phyloP scores from a whole-genome alignment of 2,113 vertebrate species.

The Bufo gargarizans region DNA sequence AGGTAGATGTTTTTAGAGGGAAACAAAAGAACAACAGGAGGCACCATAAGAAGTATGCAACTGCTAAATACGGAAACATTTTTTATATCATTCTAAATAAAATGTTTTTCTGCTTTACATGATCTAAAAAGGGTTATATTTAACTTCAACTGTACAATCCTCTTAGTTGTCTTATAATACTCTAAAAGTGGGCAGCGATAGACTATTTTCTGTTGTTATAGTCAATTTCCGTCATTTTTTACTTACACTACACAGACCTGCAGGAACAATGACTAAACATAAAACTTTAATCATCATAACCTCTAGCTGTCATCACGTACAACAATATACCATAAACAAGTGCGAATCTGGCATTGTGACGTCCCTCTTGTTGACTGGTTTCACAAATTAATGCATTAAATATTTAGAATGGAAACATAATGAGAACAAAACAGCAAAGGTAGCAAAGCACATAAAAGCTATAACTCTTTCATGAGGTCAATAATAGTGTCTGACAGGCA shows the following conservation, averaged over 20 bases:
- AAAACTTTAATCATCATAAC: neutral
- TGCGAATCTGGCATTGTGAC: neutral
- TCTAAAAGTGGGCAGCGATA: too few relatives aligned
- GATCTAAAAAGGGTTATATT: too few relatives aligned
- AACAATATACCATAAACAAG: neutral
- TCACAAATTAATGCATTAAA: slow-evolving; percentile 36
- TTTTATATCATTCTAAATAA: too few relatives aligned
- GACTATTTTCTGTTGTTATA: neutral
- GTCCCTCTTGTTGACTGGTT: neutral
- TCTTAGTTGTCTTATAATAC: neutral
- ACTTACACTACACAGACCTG: neutral
- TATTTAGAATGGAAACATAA: slow-evolving; percentile 34
- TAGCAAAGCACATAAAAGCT: slow-evolving; percentile 38
- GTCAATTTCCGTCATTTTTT: neutral
- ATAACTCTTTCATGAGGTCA: slow-evolving; percentile 41
- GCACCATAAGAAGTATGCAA: too few relatives aligned
- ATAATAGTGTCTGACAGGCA: slow-evolving; percentile 42
- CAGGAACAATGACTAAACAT: neutral
- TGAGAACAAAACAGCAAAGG: slow-evolving; percentile 45
- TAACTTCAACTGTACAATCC: too few relatives aligned
- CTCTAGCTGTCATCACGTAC: neutral
- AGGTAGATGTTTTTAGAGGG: too few relatives aligned
- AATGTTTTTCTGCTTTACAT: too few relatives aligned
- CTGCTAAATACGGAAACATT: too few relatives aligned
- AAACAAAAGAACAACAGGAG: too few relatives aligned